Conservation (phyloP, 2,113 vertebrate species). For the Saguinus imperator region DNA sequence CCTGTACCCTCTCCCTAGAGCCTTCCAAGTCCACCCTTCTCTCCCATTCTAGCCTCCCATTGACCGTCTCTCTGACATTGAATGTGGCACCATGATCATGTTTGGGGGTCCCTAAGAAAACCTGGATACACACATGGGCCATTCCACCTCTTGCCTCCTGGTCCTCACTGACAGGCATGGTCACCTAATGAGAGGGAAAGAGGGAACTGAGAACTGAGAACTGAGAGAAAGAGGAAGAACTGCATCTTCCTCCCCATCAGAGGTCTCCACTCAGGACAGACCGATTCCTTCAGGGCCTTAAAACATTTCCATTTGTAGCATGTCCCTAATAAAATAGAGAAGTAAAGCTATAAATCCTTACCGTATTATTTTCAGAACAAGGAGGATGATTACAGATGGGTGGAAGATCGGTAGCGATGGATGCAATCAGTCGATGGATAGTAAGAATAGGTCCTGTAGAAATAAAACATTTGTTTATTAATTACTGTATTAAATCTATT, state of each 20-base stretch:
- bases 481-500: neutral
- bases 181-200: no score
- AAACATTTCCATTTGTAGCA: neutral
- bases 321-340: no score
- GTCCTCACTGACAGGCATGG: rapidly evolving
- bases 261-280: rapidly evolving
- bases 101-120: neutral
- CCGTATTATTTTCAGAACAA: neutral
- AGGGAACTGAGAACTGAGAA: no score
- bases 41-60: neutral
- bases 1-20: rapidly evolving
- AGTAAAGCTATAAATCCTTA: neutral
- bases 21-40: neutral
- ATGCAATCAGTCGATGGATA: rapidly evolving
- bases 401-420: neutral
- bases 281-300: neutral
- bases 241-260: neutral
- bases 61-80: no score
- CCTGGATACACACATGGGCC: neutral
- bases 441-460: neutral
- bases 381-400: no score
- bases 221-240: rapidly evolving
- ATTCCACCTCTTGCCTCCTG: neutral
- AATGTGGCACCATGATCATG: neutral
- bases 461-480: neutral